phyloP scores from a whole-genome alignment of 2,113 vertebrate genomes.

The Corydoras maculifer region DNA sequence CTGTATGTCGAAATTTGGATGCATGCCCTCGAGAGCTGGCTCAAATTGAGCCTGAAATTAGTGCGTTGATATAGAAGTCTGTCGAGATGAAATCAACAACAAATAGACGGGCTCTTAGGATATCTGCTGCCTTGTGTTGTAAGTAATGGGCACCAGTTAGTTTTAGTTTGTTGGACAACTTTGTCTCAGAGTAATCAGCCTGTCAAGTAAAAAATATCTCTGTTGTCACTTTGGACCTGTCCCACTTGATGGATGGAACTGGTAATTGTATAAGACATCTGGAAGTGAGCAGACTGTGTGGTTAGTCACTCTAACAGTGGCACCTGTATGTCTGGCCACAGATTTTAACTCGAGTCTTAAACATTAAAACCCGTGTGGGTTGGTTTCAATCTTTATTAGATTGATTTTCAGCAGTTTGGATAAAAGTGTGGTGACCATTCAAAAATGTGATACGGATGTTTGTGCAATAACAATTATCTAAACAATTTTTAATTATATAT shows the following conservation, averaged over 20 bases:
- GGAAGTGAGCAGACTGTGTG: neutral
- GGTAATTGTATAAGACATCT: conserved; percentile 10
- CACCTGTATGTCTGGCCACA: neutral
- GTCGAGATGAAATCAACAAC: conserved; percentile 44
- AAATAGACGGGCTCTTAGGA: conserved; percentile 47
- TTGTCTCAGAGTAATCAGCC: neutral
- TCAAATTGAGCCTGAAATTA: conserved; percentile 48
- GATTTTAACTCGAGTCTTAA: neutral
- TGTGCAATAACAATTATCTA: too few species aligned
- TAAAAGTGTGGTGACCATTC: too few species aligned
- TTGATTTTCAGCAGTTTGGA: too few species aligned
- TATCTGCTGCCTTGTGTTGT: conserved; percentile 53
- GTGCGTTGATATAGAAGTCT: conserved; percentile 46
- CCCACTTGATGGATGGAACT: conserved; percentile 15
- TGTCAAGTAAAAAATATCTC: neutral
- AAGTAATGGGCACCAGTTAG: conserved; percentile 40
- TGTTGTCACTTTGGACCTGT: neutral
- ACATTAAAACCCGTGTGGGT: too few species aligned
- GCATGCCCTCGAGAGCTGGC: conserved; percentile 33
- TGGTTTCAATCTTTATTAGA: too few species aligned
- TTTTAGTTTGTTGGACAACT: conserved; percentile 3
- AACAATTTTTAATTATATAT: too few species aligned
- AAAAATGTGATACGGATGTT: too few species aligned
- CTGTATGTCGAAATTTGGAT: conserved; percentile 26
- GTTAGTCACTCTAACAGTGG: conserved; percentile 2